A percentile compares a stretch with the other conserved stretches of the same genome.
These are phyloP conservation scores for Drosophila yooni DNA, from an alignment of 2,888 invertebrate genomes.

Conservation along the genomic window DNA sequence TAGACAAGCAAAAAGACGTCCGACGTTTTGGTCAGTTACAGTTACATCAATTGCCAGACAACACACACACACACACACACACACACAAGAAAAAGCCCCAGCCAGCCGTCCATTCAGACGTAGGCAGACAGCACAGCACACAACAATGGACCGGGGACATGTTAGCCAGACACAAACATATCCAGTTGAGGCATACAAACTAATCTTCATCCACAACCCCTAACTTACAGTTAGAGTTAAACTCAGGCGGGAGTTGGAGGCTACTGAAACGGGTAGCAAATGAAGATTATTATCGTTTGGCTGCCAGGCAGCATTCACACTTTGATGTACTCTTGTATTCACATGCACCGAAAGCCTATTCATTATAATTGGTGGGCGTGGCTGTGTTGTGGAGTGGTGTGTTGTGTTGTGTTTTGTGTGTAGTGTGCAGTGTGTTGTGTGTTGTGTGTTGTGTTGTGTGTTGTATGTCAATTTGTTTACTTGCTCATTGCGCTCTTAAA, in stretches of 20 bases:
- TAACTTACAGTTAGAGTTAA: constrained; percentile 19
- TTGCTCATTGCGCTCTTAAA: constrained; percentile 56
- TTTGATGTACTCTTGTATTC: constrained; percentile 49
- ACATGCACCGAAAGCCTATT: constrained; percentile 36
- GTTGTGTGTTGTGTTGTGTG: constrained; percentile 23
- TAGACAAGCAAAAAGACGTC: constrained; percentile 76
- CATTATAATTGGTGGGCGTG: constrained; percentile 67
- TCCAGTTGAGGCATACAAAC: constrained; percentile 47
- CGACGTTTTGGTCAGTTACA: constrained; percentile 63
- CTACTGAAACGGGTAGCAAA: constrained; percentile 45
- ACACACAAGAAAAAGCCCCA: not conserved
- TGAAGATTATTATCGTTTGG: constrained; percentile 76
- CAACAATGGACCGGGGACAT: constrained; percentile 74
- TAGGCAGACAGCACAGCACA: constrained; percentile 36
- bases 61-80: constrained; percentile 29
- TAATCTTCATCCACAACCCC: constrained; percentile 4
- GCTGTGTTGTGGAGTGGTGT: not conserved
- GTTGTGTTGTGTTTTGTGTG: not conserved
- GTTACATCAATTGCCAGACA: constrained; percentile 73
- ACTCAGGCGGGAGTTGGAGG: constrained; percentile 6
- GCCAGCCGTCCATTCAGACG: not conserved
- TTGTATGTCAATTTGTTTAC: constrained; percentile 45
- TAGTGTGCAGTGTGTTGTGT: not conserved
- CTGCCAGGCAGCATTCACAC: constrained; percentile 62
- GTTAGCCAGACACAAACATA: constrained; percentile 68